These are phyloP conservation scores for Bombus vancouverensis DNA, from an alignment of 1,140 invertebrate species.

Conservation along the genomic window DNA sequence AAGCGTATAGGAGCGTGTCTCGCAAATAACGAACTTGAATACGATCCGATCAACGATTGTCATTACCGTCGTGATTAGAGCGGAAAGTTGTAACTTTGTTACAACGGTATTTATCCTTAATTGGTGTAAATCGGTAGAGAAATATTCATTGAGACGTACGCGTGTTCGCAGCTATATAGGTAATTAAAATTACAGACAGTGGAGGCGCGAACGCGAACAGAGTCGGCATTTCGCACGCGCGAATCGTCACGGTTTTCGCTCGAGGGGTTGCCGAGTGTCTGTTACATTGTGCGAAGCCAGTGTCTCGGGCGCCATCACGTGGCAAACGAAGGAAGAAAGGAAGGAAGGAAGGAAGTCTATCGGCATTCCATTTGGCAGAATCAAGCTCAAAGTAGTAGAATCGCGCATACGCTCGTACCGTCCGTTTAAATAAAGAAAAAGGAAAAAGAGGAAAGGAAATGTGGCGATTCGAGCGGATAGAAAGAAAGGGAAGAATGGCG, in stretches of 20 bases:
- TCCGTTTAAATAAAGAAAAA: background rate
- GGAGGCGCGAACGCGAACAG: too few species aligned
- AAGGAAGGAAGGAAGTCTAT: background rate
- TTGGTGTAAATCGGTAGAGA: too few species aligned
- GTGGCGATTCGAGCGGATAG: slow-evolving; percentile 23
- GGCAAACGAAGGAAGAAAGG: background rate
- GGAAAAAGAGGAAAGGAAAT: background rate
- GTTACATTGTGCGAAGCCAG: background rate
- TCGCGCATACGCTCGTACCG: background rate
- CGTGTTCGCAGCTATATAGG: too few species aligned
- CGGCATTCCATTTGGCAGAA: background rate
- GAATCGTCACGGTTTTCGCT: slow-evolving; percentile 13
- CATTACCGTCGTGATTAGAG: too few species aligned
- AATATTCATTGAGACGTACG: background rate
- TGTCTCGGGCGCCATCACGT: background rate
- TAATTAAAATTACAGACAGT: too few species aligned
- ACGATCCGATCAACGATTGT: too few species aligned
- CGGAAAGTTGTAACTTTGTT: too few species aligned
- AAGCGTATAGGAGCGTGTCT: too few species aligned
- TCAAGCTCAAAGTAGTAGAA: background rate
- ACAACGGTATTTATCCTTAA: too few species aligned
- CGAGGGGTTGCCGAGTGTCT: background rate
- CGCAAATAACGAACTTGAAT: too few species aligned
- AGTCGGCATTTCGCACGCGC: background rate
- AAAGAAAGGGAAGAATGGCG: background rate